Base-by-base conservation (phyloP, 2,797 vertebrate genomes). In the Pseudochromis fuscus region DNA sequence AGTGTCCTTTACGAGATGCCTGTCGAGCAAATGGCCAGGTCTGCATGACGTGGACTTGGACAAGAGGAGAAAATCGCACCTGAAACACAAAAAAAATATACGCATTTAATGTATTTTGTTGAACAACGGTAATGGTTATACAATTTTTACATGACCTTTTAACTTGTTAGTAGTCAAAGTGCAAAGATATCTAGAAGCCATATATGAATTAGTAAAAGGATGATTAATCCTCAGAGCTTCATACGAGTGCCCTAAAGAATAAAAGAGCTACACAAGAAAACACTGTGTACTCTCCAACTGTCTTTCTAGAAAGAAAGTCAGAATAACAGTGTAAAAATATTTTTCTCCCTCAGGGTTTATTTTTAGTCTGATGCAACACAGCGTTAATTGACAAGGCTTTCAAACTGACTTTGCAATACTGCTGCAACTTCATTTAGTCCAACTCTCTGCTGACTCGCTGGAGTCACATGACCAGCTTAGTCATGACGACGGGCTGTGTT, bases 41-140 rank as follows among this genome's bases (percentile, higher is more conserved):
- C 23, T 74, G 76, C 93, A 95, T 94, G 62, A 91, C 87, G 16
- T 95, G 94, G 52, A 95, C 90, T 46, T 94, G 87, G 31, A 95
- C 85, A 1, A 89, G 0, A 16, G 93, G 89, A 68, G 94, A 95
- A 66, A 95, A 95, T 0, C 50, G 78, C 31, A 95, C 92, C 95
- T 95, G 82, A 24, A 77, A 77, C 4, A 7, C 9, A 73, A 5
- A 75, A 45, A 28, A 28, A 40, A 25, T 0, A 0, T 2, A 68
- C 1, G 35, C 0, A 2, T 8, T 55, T 0, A 40, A 11, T 8
- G 40, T 9, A 21, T 4, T 31, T n/a, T 40, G 19, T 16, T 9
- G 0, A 48, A 31, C 63, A 59, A 38, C 1, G 0, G 4, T n/a
- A 42, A 8, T 2, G 1, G 8, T 4, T 0, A 15, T 6, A 15